Conservation (phyloP, 1,140 invertebrate genomes). For the Cheumatopsyche charites region DNA sequence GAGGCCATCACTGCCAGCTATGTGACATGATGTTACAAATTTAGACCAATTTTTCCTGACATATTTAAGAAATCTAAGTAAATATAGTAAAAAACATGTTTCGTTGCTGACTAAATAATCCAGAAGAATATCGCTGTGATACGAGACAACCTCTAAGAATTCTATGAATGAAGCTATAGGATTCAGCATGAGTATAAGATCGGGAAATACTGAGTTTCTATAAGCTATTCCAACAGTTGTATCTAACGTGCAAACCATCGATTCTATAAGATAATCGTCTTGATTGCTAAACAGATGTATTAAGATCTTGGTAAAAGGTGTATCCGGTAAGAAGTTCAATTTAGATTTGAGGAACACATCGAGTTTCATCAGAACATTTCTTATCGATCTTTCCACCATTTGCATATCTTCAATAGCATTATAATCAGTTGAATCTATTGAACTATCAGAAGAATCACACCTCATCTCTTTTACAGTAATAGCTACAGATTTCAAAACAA, state of each 20-base stretch:
- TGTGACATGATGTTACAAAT: conserved; percentile 77
- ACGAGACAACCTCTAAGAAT: conserved; percentile 81
- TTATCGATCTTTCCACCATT: conserved; percentile 82
- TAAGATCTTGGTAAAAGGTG: conserved; percentile 84
- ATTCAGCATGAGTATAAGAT: conserved; percentile 79
- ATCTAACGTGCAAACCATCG: conserved; percentile 90
- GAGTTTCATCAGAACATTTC: conserved; percentile 80
- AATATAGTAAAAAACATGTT: conserved; percentile 87
- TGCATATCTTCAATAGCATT: conserved; percentile 89
- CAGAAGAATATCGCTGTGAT: conserved; percentile 81
- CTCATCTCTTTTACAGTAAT: conserved; percentile 89
- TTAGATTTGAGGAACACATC: conserved; percentile 82
- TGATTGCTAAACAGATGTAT: conserved; percentile 88
- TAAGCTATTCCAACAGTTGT: conserved; percentile 84
- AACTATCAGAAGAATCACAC: conserved; percentile 82
- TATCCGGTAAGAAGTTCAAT: conserved; percentile 85
- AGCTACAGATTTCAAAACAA: conserved; percentile 86
- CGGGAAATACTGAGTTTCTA: conserved; percentile 76
- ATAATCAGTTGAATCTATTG: conserved; percentile 79
- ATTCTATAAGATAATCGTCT: conserved; percentile 88
- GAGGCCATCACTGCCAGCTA: conserved; percentile 66
- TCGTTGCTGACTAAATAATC: conserved; percentile 91
- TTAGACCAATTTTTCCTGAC: conserved; percentile 82
- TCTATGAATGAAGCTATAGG: conserved; percentile 83
- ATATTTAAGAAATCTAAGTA: conserved; percentile 85